phyloP scores from a whole-genome alignment of 2,797 vertebrate genomes.

The Lerista edwardsae region DNA sequence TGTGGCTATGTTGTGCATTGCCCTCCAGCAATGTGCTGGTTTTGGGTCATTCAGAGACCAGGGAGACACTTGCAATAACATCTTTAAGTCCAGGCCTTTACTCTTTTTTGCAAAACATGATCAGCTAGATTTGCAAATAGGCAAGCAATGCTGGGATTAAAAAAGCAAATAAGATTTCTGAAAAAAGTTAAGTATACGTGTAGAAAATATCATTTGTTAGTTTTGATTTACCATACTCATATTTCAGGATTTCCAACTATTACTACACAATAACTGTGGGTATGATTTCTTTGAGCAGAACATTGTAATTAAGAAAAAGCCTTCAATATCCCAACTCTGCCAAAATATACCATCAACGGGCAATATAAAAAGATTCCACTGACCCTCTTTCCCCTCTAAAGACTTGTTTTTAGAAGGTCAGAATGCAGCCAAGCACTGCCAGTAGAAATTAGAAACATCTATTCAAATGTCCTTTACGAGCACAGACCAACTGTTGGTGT shows the following conservation, averaged over 20 bases:
- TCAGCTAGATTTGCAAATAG: no score
- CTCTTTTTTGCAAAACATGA: no score
- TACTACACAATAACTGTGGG: conserved; percentile 53
- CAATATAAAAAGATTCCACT: conserved; percentile 55
- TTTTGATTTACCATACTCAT: conserved; percentile 49
- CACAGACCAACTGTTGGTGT: conserved; percentile 71
- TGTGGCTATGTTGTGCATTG: background rate
- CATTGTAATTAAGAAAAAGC: conserved; percentile 47
- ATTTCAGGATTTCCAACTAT: conserved; percentile 51
- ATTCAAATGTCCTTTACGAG: conserved; percentile 73
- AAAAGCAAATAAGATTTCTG: background rate
- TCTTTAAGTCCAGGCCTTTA: no score
- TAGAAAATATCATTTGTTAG: conserved; percentile 14
- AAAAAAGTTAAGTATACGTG: background rate
- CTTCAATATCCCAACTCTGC: conserved; percentile 44
- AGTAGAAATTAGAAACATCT: conserved; percentile 74
- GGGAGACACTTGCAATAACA: background rate
- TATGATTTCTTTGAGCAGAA: conserved; percentile 52
- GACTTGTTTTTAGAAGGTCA: conserved; percentile 61
- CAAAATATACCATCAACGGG: conserved; percentile 32
- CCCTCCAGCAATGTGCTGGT: background rate
- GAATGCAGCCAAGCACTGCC: conserved; percentile 63
- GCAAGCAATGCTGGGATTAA: background rate
- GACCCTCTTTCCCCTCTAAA: conserved; percentile 57
- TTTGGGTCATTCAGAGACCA: background rate